Percentiles rank a stretch among this genome's conserved stretches.
Conservation (phyloP, 2,888 invertebrate species). For the Amiota mariae region DNA sequence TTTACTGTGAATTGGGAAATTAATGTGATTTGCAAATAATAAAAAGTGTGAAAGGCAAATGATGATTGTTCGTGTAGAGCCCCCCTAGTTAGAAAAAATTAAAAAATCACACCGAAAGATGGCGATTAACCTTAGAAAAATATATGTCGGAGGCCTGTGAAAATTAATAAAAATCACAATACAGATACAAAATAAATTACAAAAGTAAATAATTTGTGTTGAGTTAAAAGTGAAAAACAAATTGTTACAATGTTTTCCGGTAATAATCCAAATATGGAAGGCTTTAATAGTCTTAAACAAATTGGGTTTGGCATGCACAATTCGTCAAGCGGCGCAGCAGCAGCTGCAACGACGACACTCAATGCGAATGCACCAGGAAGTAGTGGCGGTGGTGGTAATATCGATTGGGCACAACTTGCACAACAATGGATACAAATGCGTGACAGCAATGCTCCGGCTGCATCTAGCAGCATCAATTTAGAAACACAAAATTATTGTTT, state of each 20-base stretch:
- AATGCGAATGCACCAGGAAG: background rate
- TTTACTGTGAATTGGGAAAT: conserved; percentile 35
- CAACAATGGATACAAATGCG: conserved; percentile 99
- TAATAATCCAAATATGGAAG: conserved; percentile 67
- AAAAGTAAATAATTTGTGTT: conserved; percentile 17
- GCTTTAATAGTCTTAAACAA: conserved; percentile 74
- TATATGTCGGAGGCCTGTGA: background rate
- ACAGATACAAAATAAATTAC: conserved; percentile 34
- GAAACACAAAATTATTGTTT: conserved; percentile 57
- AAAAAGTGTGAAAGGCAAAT: conserved; percentile 33
- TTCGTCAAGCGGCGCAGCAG: conserved; percentile 11
- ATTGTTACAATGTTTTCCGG: conserved; percentile 65
- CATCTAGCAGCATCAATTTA: conserved; percentile 52
- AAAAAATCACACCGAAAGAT: conserved; percentile 43
- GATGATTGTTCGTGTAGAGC: too few species aligned
- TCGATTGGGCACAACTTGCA: conserved; percentile 97
- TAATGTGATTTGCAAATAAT: background rate
- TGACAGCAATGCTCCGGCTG: conserved; percentile 65
- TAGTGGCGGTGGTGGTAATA: conserved; percentile 78
- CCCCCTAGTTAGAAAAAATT: too few species aligned
- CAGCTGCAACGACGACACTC: background rate
- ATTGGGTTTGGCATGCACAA: conserved; percentile 73
- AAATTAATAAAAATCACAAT: conserved; percentile 35
- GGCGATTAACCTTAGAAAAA: conserved; percentile 44
- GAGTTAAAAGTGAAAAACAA: conserved; percentile 17